Evolutionary conservation across 2,888 invertebrate species (phyloP).

Genomic region (Chymomyza amoena): DNA sequence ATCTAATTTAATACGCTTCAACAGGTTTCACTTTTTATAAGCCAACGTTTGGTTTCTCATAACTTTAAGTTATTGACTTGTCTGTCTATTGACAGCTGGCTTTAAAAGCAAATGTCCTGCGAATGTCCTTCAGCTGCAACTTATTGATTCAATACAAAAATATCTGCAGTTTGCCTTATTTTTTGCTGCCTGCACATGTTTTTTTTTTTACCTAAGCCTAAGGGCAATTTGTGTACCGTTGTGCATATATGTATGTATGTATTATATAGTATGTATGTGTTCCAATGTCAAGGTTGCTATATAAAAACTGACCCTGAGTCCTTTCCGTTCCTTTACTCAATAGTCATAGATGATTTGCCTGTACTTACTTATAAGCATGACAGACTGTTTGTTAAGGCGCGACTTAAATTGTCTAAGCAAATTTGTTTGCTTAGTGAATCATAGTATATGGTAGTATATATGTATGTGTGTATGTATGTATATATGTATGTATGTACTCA

Average conservation of each 20-base stretch:
- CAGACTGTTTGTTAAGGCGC: neutral
- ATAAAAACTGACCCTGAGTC: slow-evolving; percentile 1
- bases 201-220: slow-evolving; percentile 8
- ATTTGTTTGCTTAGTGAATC: neutral
- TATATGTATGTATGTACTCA: neutral
- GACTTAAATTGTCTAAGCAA: neutral
- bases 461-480: neutral
- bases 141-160: slow-evolving; percentile 67
- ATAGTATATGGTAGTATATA: neutral
- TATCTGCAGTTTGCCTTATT: slow-evolving; percentile 47
- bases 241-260: neutral
- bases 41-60: neutral
- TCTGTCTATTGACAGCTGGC: neutral
- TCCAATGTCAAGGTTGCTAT: slow-evolving; percentile 52
- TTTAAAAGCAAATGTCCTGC: slow-evolving; percentile 12
- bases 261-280: slow-evolving; percentile 1
- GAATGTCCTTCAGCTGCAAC: slow-evolving; percentile 40
- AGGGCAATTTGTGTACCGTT: slow-evolving; percentile 6
- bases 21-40: slow-evolving; percentile 18
- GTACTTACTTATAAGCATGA: neutral
- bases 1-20: neutral
- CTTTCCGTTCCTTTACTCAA: slow-evolving; percentile 16
- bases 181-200: neutral
- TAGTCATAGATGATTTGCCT: slow-evolving; percentile 45
- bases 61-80: neutral